Evolutionary conservation across 2,888 invertebrate genomes (phyloP).

Genomic region (Brassicogethes aeneus): DNA sequence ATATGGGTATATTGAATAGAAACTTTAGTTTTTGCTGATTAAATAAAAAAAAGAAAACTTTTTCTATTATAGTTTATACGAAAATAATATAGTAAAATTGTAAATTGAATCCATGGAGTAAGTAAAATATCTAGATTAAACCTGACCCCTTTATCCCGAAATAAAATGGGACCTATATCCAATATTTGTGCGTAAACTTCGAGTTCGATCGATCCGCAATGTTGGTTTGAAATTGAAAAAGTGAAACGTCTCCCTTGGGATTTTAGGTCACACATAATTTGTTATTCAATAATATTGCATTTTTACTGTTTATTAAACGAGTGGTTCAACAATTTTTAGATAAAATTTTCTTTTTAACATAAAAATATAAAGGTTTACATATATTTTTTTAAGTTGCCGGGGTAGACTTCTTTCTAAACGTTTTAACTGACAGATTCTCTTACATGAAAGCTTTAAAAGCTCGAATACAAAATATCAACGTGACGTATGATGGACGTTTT

Average conservation of each 20-base stretch:
- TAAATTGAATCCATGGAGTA: not conserved
- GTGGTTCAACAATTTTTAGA: too few relatives aligned
- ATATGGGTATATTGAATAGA: too few relatives aligned
- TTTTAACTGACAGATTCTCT: not conserved
- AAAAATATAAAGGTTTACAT: too few relatives aligned
- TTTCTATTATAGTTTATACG: not conserved
- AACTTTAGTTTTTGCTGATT: too few relatives aligned
- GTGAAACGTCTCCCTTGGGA: not conserved
- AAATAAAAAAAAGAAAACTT: too few relatives aligned
- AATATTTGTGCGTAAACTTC: not conserved
- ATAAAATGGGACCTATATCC: not conserved
- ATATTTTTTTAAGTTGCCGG: too few relatives aligned
- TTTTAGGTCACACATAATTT: not conserved
- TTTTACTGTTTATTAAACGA: too few relatives aligned
- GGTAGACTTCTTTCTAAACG: too few relatives aligned
- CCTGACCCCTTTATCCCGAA: not conserved
- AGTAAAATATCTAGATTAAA: not conserved
- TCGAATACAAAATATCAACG: constrained; percentile 5
- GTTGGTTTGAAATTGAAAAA: not conserved
- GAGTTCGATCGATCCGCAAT: not conserved
- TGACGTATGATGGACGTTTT: constrained; percentile 9
- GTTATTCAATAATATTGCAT: not conserved
- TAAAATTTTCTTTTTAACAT: too few relatives aligned
- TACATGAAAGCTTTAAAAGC: not conserved
- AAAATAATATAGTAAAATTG: not conserved